phyloP scores from a whole-genome alignment of 2,113 vertebrate species.

The Jaculus jaculus region DNA sequence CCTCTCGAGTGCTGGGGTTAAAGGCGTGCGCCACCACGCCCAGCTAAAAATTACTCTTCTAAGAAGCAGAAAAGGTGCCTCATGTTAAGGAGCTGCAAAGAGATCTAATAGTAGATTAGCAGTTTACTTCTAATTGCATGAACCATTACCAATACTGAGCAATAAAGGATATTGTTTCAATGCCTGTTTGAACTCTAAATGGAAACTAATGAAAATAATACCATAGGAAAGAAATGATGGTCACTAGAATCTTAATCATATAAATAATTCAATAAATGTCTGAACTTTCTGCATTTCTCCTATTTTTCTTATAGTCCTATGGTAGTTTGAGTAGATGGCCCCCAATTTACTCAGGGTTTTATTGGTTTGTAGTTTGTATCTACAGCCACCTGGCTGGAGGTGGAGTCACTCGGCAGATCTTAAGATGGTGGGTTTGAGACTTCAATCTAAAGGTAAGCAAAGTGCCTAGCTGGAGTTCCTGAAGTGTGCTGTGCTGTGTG shows the following conservation, averaged over 20 bases:
- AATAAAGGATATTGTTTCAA: slow-evolving; percentile 35
- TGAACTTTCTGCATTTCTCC: slow-evolving; percentile 44
- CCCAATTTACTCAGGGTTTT: too few species aligned
- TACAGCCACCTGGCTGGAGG: too few species aligned
- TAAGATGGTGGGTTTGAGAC: too few species aligned
- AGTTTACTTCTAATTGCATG: slow-evolving; percentile 23
- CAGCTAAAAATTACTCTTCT: not conserved
- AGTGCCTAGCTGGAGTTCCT: too few species aligned
- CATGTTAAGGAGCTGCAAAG: not conserved
- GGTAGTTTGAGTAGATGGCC: too few species aligned
- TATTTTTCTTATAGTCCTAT: not conserved
- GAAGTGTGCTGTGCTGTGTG: too few species aligned
- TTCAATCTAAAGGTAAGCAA: too few species aligned
- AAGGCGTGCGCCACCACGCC: too few species aligned
- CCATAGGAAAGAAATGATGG: not conserved
- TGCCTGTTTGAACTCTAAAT: not conserved
- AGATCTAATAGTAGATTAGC: not conserved
- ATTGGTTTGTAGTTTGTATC: too few species aligned
- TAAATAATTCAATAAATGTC: not conserved
- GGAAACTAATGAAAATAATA: slow-evolving; percentile 32
- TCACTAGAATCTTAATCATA: not conserved
- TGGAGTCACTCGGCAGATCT: too few species aligned
- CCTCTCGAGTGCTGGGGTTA: too few species aligned
- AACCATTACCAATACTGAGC: slow-evolving; percentile 19
- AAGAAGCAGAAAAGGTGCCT: slow-evolving; percentile 24